Evolutionary conservation across 2,888 invertebrate species (phyloP), one percentile per base, ranked within the genome.

Genomic region (Taenaris catops): DNA sequence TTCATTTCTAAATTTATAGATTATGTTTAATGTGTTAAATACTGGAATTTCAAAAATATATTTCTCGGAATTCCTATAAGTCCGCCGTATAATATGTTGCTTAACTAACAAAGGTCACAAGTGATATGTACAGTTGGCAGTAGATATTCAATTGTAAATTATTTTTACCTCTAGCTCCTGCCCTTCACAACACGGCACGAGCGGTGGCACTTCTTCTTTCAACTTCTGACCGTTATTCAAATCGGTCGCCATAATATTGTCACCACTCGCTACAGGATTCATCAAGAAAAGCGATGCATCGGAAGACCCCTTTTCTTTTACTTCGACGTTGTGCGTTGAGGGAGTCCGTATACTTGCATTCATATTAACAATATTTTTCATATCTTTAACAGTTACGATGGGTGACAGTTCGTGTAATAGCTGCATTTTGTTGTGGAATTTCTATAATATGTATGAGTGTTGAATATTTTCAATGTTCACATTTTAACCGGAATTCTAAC

Each of bases 211-310:
- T 20, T 83, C 84, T 18, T 81, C 80, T 40, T 76, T 80, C 18
- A 78, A 50, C 32, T 69, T 76, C 34, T 76, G 83, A 1, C 65
- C 50, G 1, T 74, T 73, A 42, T 62, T 71, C n/a, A 76, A 51
- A 1, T 63, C 70, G 1, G 63, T 69, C 4, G 76, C 49, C 40
- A 86, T 65, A 28, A 86, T 64, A 28, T 83, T 84, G 51, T 86
- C 84, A 1, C 86, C 86, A 35, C 86, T 86, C 0, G 83, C 83
- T 17, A 86, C 86, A 0, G 81, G 81, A 34, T 83, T 80, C 81
- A 83, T 81, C 25, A 66, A 41, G 38, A 68, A 49, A 26, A 81
- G 45, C 1, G 80, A 78, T 1, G 61, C 64, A 31, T 69, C 58
- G 0, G 84, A 84, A 1, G 79, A 78, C 39, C 54, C 55, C 41